These are phyloP conservation scores for Chlorocebus sabaeus DNA, from an alignment of 2,113 vertebrate genomes.

Conservation along the genomic window DNA sequence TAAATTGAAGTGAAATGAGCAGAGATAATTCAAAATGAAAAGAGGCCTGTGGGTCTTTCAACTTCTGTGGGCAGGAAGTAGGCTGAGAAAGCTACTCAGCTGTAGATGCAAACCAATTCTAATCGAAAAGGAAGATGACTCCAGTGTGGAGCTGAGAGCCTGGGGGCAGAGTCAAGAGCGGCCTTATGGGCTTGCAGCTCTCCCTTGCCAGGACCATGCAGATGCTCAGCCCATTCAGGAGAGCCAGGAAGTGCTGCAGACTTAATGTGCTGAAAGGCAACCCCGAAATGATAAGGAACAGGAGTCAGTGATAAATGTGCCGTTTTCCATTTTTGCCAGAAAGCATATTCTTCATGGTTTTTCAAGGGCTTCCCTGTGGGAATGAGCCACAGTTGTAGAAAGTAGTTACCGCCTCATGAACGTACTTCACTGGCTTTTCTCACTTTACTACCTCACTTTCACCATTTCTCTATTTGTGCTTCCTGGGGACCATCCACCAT, in stretches of 20 bases:
- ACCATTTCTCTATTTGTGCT: background rate
- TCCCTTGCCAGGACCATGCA: background rate
- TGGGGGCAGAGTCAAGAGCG: background rate
- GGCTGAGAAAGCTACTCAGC: background rate
- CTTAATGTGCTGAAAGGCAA: background rate
- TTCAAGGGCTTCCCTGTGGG: background rate
- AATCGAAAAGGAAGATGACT: background rate
- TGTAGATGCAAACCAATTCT: background rate
- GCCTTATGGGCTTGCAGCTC: too few species aligned
- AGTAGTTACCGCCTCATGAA: background rate
- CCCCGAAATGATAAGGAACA: background rate
- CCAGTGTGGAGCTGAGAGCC: background rate
- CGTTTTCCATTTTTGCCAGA: background rate
- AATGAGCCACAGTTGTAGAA: background rate
- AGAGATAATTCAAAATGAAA: constrained; percentile 13
- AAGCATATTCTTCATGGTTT: background rate
- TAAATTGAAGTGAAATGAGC: background rate
- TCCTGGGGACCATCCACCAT: background rate
- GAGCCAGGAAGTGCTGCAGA: too few species aligned
- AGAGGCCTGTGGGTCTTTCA: background rate
- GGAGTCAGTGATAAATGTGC: background rate
- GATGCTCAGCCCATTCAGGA: background rate
- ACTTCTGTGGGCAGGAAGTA: background rate
- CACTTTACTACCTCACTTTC: background rate
- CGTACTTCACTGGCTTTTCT: background rate